Conservation (phyloP, 1,140 invertebrate species). For the Drosophila melanogaster region DNA sequence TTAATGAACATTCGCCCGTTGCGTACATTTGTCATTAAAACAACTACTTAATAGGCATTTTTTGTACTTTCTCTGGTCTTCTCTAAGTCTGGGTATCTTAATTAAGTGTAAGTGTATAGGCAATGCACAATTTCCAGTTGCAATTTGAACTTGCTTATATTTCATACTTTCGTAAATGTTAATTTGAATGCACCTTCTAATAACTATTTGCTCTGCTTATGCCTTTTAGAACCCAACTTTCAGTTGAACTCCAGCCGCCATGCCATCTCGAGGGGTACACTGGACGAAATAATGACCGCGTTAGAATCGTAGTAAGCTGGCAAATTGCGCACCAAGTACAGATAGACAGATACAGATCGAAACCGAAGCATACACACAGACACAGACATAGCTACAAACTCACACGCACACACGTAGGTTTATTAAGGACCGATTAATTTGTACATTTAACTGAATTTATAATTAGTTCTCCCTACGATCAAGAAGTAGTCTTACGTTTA, state of each 20-base stretch:
- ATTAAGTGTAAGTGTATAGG: no score
- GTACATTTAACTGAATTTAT: neutral
- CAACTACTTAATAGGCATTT: no score
- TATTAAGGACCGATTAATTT: neutral
- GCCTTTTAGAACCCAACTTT: conserved; percentile 44
- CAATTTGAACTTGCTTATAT: no score
- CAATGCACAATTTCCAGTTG: no score
- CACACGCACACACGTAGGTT: neutral
- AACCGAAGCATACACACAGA: neutral
- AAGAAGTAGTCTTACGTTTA: neutral
- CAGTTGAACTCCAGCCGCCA: conserved; percentile 40
- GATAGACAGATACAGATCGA: neutral
- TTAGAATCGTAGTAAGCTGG: conserved; percentile 43
- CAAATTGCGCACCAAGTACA: neutral
- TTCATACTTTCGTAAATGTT: neutral
- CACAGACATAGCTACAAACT: no score
- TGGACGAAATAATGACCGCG: conserved; percentile 65
- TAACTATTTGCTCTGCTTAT: conserved; percentile 1
- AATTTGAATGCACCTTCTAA: neutral
- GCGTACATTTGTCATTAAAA: no score
- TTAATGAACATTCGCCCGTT: no score
- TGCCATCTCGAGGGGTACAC: conserved; percentile 41
- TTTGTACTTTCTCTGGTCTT: no score
- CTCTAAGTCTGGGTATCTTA: no score
- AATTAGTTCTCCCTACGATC: neutral